Evolutionary conservation across 2,113 vertebrate genomes (phyloP), one percentile per base, ranked within the genome.

Genomic region (Tapirus terrestris): DNA sequence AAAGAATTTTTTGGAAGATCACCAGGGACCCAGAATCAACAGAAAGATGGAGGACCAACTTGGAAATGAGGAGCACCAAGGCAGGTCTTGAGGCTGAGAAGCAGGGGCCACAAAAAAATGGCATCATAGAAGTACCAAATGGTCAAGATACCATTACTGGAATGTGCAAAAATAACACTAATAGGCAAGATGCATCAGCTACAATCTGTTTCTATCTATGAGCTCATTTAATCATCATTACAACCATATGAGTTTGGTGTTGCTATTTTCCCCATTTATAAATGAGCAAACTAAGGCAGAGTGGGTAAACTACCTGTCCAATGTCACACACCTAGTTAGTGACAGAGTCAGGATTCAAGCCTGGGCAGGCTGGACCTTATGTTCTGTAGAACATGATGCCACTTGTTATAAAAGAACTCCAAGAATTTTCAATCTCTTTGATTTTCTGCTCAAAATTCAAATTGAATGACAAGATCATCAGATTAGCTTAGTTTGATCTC

Each of bases 111-210:
- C 29, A 45, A n/a, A 60, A 16, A 61, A 11, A 29, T 67, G 9
- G 2, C 48, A 43, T 39, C 2, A 16, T 9, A 39, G 17, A 53
- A 27, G 77, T 90, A 8, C 2, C 33, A 60, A 48, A 48, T 51
- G 13, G 6, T 56, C 68, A 51, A 25, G 8, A 8, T 21, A 14
- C 11, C 27, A 17, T 2, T 13, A 0, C 6, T 23, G 3, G 10
- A 16, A 12, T 25, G n/a, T 45, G 5, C 3, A 36, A 25, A 91
- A 86, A 5, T 16, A 11, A 27, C 4, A 21, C 11, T 6, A 23
- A 77, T 1, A 20, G 29, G 13, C 68, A 67, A 23, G 3, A 48
- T 13, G 1, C 20, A 61, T 23, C 5, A 51, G 18, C 13, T 23
- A 6, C 17, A 67, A 10, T 70, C 17, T 7, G 11, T 10, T 56